Percentiles rank a stretch among this genome's conserved stretches.
Conservation (phyloP, 2,888 invertebrate species). For the Ditula angustiorana region DNA sequence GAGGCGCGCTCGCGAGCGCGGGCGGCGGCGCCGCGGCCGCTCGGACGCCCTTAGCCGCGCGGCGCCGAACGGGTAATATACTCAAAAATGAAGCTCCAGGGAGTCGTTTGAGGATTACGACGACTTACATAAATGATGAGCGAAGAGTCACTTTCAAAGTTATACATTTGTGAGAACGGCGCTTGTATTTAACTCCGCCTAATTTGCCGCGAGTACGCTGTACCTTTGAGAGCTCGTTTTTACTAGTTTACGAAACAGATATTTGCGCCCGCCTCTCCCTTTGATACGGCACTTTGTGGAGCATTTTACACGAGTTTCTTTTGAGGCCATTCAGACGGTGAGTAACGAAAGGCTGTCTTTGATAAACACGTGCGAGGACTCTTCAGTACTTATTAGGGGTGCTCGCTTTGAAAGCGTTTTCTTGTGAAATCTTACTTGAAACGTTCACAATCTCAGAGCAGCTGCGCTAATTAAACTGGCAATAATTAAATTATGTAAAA, state of each 20-base stretch:
- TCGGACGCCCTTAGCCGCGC: constrained; percentile 45
- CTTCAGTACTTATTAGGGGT: constrained; percentile 86
- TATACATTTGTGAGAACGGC: constrained; percentile 77
- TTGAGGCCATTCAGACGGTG: constrained; percentile 86
- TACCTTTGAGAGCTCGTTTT: constrained; percentile 85
- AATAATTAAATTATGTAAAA: constrained; percentile 84
- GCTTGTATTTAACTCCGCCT: constrained; percentile 84
- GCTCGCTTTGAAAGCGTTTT: constrained; percentile 84
- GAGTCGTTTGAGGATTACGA: constrained; percentile 76
- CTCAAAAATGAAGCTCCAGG: constrained; percentile 67
- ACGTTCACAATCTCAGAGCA: constrained; percentile 83
- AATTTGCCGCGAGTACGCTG: constrained; percentile 84
- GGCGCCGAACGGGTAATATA: constrained; percentile 60
- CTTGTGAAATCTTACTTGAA: constrained; percentile 84
- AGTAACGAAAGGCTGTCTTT: constrained; percentile 86
- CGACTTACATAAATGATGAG: constrained; percentile 83
- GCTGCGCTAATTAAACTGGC: constrained; percentile 84
- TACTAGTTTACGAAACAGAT: constrained; percentile 86
- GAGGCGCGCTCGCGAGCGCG: constrained; percentile 58
- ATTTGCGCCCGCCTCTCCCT: constrained; percentile 85
- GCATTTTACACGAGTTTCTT: constrained; percentile 86
- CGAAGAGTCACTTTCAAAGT: constrained; percentile 78
- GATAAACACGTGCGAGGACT: constrained; percentile 86
- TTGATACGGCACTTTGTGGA: constrained; percentile 85
- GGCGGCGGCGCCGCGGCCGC: constrained; percentile 41